Percentiles rank a stretch among this genome's conserved stretches.
These are phyloP conservation scores for Lethenteron reissneri DNA, from an alignment of 2,113 vertebrate species.

Conservation along the genomic window DNA sequence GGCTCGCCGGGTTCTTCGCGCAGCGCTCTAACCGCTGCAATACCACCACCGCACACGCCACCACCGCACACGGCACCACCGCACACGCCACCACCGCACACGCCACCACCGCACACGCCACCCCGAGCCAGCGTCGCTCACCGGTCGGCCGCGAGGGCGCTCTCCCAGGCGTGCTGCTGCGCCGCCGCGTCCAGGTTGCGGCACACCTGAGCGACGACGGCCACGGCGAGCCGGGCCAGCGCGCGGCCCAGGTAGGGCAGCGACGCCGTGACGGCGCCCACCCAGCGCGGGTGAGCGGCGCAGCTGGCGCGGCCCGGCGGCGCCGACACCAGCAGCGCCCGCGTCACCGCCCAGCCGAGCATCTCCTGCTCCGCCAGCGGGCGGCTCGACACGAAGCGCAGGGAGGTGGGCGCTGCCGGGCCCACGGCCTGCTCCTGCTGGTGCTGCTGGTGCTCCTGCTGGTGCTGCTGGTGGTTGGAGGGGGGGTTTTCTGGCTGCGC, in stretches of 20 bases:
- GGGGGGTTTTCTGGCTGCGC: constrained; percentile 67
- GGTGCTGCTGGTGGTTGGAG: constrained; percentile 51
- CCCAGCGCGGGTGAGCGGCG: constrained; percentile 97
- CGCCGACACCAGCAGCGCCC: constrained; percentile 33
- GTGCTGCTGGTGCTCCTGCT: not conserved
- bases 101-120: constrained; percentile 12
- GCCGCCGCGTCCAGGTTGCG: constrained; percentile 86
- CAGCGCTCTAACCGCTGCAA: too few relatives aligned
- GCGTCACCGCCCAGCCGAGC: constrained; percentile 87
- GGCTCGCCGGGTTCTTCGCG: too few relatives aligned
- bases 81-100: too few relatives aligned
- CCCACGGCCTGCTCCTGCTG: not conserved
- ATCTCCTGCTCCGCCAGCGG: constrained; percentile 92
- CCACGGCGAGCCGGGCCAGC: constrained; percentile 69
- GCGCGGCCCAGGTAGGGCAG: constrained; percentile 92
- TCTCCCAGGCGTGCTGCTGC: constrained; percentile 86
- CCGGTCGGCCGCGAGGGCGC: constrained; percentile 55
- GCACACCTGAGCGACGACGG: constrained; percentile 85
- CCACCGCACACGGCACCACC: constrained; percentile 13
- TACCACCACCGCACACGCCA: too few relatives aligned
- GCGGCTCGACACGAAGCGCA: constrained; percentile 82
- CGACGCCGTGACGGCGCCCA: constrained; percentile 74
- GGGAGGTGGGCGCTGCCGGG: constrained; percentile 43
- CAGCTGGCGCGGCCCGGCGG: constrained; percentile 75
- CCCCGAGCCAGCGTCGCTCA: constrained; percentile 11